phyloP scores from a whole-genome alignment of 2,888 invertebrate species.

The Clusia tigrina region DNA sequence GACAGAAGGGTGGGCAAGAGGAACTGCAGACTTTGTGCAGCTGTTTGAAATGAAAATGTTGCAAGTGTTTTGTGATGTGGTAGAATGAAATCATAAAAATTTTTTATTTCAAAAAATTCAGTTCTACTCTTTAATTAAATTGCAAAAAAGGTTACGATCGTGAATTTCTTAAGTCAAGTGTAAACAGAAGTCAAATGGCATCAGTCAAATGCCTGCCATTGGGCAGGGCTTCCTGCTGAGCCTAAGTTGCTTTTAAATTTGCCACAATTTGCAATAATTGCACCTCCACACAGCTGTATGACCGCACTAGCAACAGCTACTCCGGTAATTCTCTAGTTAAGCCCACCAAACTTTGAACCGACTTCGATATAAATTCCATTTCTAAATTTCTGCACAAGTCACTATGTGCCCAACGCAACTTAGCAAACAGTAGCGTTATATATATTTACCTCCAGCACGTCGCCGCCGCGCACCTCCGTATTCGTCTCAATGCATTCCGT shows the following conservation, averaged over 20 bases:
- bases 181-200: constrained; percentile 42
- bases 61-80: too few relatives aligned
- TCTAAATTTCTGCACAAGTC: constrained; percentile 19
- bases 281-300: too few relatives aligned
- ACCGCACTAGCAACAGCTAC: constrained; percentile 13
- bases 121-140: too few relatives aligned
- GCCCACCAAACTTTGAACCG: neutral
- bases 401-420: constrained; percentile 39
- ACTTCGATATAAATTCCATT: constrained; percentile 20
- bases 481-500: neutral
- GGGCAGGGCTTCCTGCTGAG: constrained; percentile 30
- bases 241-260: neutral
- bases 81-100: too few relatives aligned
- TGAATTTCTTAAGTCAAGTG: too few relatives aligned
- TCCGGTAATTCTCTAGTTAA: constrained; percentile 3
- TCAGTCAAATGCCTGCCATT: constrained; percentile 40
- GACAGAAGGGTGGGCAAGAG: too few relatives aligned
- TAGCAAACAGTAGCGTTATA: constrained; percentile 59
- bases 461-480: neutral
- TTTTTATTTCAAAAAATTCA: too few relatives aligned
- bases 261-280: constrained; percentile 10
- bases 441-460: constrained; percentile 14
- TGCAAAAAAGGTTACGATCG: too few relatives aligned
- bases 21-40: too few relatives aligned
- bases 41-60: too few relatives aligned